Base-by-base conservation (phyloP, 2,113 vertebrate genomes). In the Panurus biarmicus region DNA sequence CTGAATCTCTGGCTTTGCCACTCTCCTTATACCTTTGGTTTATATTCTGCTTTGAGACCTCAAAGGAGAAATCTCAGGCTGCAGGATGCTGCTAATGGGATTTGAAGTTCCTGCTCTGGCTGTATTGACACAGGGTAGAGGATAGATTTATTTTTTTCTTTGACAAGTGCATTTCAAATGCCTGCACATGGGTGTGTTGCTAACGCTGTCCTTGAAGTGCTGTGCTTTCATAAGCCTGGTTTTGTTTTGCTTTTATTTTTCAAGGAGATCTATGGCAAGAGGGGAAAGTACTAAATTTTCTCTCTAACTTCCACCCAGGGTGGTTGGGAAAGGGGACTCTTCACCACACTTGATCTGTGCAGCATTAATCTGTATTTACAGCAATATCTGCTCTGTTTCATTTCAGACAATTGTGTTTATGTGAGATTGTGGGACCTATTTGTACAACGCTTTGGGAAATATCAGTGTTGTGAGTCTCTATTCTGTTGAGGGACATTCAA, bases 91-190 rank as follows among this genome's bases (percentile, higher is more conserved):
- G 87, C 87, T 95, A 70, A 91, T 87, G n/a, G 28, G 74, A 75
- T 95, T 95, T 97, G 95, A 90, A 95, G 91, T 94, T 95, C 91
- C 87, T 95, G 89, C 93, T 90, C 92, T 71, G 78, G 69, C 85
- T 80, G 31, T 79, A 89, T 85, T 70, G 87, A 93, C 89, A 80
- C n/a, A 50, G 69, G 40, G 87, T 70, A 85, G 93, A 80, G 33
- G 78, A 90, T 71, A 71, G 89, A 62, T 89, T 85, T 94, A 56
- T 87, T 90, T 93, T 93, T 93, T 72, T 48, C 77, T 93, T 81
- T 92, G 64, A 85, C 94, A 45, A 91, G 42, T 25, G 35, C 13
- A 2, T 95, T 95, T 92, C 78, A 80, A 31, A 79, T 29, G 93
- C 89, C 91, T 87, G 87, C 64, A 8, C 85, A 91, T 70, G 85